Evolutionary conservation across 2,797 vertebrate species (phyloP).

Genomic region (Selene dorsalis): DNA sequence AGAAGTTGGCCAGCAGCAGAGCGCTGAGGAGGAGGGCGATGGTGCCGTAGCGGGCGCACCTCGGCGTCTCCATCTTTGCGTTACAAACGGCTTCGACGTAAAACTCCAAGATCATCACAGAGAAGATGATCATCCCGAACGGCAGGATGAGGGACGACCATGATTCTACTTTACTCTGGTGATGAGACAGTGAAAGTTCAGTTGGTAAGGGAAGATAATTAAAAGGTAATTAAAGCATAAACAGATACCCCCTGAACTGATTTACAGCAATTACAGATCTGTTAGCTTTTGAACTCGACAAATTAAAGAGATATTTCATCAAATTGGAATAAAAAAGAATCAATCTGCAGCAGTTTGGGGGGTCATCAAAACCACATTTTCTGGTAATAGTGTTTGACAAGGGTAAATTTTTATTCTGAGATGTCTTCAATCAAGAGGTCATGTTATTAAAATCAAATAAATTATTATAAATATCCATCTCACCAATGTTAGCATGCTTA

Average conservation of each 20-base stretch:
- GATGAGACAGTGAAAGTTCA: neutral
- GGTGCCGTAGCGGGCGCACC: conserved; percentile 90
- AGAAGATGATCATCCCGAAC: conserved; percentile 91
- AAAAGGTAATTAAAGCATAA: too few relatives aligned
- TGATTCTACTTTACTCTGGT: conserved; percentile 95
- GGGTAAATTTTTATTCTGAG: neutral
- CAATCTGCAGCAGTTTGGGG: too few relatives aligned
- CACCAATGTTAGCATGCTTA: too few relatives aligned
- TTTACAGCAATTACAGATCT: neutral
- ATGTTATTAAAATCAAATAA: neutral
- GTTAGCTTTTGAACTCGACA: neutral
- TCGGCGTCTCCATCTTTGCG: conserved; percentile 91
- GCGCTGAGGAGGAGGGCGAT: conserved; percentile 88
- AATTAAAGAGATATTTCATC: neutral
- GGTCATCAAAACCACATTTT: too few relatives aligned
- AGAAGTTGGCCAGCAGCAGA: conserved; percentile 94
- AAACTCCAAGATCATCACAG: conserved; percentile 95
- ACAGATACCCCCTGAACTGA: neutral
- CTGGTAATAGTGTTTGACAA: neutral
- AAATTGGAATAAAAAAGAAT: neutral
- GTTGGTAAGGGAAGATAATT: too few relatives aligned
- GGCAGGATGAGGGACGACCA: conserved; percentile 94
- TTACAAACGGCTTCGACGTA: conserved; percentile 94
- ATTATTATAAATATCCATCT: neutral
- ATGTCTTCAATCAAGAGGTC: neutral